phyloP scores from a whole-genome alignment of 1,140 invertebrate species.

The Meloidogyne chitwoodi region DNA sequence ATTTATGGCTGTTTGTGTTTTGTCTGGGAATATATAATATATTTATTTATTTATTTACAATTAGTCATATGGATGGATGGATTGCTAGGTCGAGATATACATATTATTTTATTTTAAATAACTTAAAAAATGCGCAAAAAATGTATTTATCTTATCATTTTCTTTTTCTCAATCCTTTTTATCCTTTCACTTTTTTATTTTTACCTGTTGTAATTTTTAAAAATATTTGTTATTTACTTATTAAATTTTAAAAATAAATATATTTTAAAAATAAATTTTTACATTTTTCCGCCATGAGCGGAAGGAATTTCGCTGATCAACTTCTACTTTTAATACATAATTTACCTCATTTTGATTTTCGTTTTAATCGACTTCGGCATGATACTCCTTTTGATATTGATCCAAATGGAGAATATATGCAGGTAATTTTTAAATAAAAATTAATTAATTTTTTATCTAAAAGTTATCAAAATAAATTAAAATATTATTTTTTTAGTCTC shows the following conservation, averaged over 20 bases:
- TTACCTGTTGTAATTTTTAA: too few relatives aligned
- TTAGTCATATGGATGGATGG: not conserved
- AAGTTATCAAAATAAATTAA: not conserved
- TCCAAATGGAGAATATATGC: conserved; percentile 28
- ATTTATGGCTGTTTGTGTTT: not conserved
- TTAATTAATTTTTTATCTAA: not conserved
- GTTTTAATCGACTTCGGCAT: conserved; percentile 5
- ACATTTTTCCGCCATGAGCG: not conserved
- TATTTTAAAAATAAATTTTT: not conserved
- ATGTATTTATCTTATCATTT: too few relatives aligned
- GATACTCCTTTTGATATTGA: conserved; percentile 25
- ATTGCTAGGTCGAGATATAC: not conserved
- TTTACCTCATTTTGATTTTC: conserved; percentile 28
- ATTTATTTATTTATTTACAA: not conserved
- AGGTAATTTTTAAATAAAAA: conserved; percentile 10
- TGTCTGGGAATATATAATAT: not conserved
- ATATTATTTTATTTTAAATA: too few relatives aligned
- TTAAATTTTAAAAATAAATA: too few relatives aligned
- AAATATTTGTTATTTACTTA: not conserved
- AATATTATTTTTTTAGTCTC: conserved; percentile 28
- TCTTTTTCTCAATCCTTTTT: too few relatives aligned
- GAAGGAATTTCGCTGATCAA: conserved; percentile 15
- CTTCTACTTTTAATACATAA: conserved; percentile 17
- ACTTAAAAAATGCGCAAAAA: too few relatives aligned
- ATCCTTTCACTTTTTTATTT: too few relatives aligned